Base-by-base conservation (phyloP, 2,888 invertebrate species). In the Bembecia ichneumoniformis region DNA sequence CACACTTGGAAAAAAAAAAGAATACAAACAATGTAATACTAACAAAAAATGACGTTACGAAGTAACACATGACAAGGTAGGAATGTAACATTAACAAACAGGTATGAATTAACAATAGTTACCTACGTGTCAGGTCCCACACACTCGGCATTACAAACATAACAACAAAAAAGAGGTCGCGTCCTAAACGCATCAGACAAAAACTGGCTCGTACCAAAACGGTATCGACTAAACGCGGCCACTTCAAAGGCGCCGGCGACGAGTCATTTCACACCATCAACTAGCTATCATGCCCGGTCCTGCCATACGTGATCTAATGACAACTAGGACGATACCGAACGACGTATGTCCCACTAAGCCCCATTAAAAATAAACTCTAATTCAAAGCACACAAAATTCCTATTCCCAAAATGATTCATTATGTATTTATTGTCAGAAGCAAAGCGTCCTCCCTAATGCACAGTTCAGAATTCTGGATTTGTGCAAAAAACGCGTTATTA, bases 121-220 rank as follows among this genome's bases (percentile, higher is more conserved):
- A 80, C 77, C 74, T 77, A 80, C 84, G 84, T 84, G 86, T 84
- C 83, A 82, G 82, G 83, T 82, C 82, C 82, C 82, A 82, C 86
- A 83, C 86, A 81, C 77, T 82, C 77, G 80, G 82, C 71, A 83
- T 84, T 82, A 86, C 80, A 86, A 84, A 86, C 79, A 86, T 64
- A 58, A 58, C 52, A 28, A 82, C 77, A 84, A 84, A 83, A 83
- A 87, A 82, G 65, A 72, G 77, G 77, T 75, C 71, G 77, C 72
- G 73, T 80, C 82, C 81, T 82, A 83, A 84, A 82, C 77, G 82
- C 66, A 62, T 55, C 63, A 62, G 62, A 83, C 77, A 84, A 84
- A 84, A 86, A 86, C 66, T 68, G 66, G 63, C 64, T 68, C 66
- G 68, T 66, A 72, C 73, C 28, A 75, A 75, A 84, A 86, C 84